phyloP scores from a whole-genome alignment of 2,113 vertebrate species.

The Atherinomorus stipes region DNA sequence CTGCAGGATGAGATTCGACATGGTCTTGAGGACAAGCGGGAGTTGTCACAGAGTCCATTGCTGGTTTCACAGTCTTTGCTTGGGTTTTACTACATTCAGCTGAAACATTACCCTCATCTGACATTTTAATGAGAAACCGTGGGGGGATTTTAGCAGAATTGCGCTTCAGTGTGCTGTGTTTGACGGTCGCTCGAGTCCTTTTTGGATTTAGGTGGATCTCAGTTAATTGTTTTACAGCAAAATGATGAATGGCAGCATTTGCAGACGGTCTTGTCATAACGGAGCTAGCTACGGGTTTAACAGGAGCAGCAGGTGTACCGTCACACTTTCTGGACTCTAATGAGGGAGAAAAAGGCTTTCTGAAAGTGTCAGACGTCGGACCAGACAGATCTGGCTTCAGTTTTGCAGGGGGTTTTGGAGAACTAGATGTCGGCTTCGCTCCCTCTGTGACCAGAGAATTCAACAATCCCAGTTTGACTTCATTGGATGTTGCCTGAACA shows the following conservation, averaged over 20 bases:
- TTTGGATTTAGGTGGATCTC: background rate
- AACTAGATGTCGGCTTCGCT: background rate
- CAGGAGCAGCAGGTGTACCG: background rate
- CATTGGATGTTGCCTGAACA: background rate
- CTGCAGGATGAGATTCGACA: slow-evolving; percentile 55
- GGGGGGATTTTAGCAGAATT: background rate
- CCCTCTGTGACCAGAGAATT: background rate
- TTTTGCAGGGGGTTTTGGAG: background rate
- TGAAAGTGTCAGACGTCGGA: background rate
- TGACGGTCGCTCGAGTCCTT: background rate
- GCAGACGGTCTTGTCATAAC: background rate
- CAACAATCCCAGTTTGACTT: background rate
- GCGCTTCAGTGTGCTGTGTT: background rate
- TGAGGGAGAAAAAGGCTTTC: background rate
- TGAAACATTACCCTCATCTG: background rate
- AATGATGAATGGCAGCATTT: background rate
- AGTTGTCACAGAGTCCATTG: slow-evolving; percentile 27
- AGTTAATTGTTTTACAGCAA: background rate
- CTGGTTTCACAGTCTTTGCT: slow-evolving; percentile 64
- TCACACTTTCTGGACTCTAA: background rate
- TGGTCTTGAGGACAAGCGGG: slow-evolving; percentile 62
- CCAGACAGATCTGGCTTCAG: background rate
- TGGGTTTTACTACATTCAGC: background rate
- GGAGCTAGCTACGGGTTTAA: background rate
- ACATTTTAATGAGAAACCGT: background rate